phyloP scores from a whole-genome alignment of 2,888 invertebrate genomes.

The Sesia bembeciformis region DNA sequence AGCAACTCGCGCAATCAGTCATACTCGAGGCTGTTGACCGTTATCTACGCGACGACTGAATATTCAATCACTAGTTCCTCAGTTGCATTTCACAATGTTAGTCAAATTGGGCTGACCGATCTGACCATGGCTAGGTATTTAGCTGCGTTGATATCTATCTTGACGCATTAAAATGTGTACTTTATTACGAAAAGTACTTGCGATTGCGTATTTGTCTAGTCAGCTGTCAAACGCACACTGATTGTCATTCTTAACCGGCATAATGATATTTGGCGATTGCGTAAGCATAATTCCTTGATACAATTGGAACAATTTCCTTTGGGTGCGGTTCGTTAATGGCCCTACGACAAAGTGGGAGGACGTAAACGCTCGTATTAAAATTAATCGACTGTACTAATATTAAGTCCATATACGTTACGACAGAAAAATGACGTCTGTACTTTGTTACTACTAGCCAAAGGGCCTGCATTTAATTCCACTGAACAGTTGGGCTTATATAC shows the following conservation, averaged over 20 bases:
- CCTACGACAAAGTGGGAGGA: conserved; percentile 10
- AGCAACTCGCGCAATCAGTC: conserved; percentile 5
- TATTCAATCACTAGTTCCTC: conserved; percentile 21
- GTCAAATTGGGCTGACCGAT: conserved; percentile 15
- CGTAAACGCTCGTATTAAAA: conserved; percentile 5
- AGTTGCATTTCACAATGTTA: conserved; percentile 29
- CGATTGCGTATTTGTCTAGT: conserved; percentile 10
- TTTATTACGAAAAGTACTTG: conserved; percentile 21
- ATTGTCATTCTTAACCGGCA: conserved; percentile 3
- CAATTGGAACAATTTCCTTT: background rate
- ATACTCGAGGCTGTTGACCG: conserved; percentile 6
- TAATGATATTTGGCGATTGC: conserved; percentile 15
- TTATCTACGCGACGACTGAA: conserved; percentile 12
- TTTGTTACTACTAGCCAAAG: conserved; percentile 9
- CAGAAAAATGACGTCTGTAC: conserved; percentile 6
- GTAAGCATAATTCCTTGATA: conserved; percentile 1
- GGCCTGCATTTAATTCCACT: conserved; percentile 5
- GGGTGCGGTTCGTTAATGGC: conserved; percentile 10
- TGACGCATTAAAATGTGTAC: conserved; percentile 13
- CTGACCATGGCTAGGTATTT: conserved; percentile 9
- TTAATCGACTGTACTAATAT: conserved; percentile 5
- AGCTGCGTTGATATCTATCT: conserved; percentile 16
- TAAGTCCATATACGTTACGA: conserved; percentile 4
- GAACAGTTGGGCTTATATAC: too few species aligned
- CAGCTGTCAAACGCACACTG: conserved; percentile 7